These are phyloP conservation scores for Chionodraco myersi DNA, from an alignment of 2,113 vertebrate genomes.

Conservation along the genomic window DNA sequence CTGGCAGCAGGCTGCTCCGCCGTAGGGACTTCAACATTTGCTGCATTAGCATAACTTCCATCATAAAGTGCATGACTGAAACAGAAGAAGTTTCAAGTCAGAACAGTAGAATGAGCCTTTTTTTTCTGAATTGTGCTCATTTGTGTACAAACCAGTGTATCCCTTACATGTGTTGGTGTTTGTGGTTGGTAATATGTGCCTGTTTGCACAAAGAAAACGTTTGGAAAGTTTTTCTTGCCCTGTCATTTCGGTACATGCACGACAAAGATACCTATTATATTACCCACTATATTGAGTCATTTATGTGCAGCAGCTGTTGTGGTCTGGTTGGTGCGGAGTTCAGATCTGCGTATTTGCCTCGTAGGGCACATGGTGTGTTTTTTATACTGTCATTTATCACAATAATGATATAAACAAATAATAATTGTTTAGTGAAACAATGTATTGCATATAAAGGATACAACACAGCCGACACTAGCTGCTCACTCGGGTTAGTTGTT, in stretches of 20 bases:
- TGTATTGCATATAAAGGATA: too few relatives aligned
- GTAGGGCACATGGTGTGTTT: too few relatives aligned
- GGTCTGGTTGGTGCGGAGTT: too few relatives aligned
- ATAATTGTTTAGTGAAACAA: too few relatives aligned
- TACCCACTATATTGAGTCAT: neutral
- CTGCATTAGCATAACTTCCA: slow-evolving; percentile 10
- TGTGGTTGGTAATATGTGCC: neutral
- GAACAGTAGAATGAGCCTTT: neutral
- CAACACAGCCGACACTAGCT: neutral
- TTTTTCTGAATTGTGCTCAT: too few relatives aligned
- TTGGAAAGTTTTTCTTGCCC: neutral
- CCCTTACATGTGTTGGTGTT: neutral
- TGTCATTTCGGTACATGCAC: neutral
- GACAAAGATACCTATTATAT: neutral
- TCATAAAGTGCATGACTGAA: neutral
- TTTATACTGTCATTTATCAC: too few relatives aligned
- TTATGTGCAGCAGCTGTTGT: neutral
- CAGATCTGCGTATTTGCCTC: too few relatives aligned
- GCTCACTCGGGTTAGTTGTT: neutral
- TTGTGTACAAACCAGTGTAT: too few relatives aligned
- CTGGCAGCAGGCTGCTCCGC: slow-evolving; percentile 5
- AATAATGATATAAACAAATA: too few relatives aligned
- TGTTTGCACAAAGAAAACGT: neutral
- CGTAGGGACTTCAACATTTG: slow-evolving; percentile 24
- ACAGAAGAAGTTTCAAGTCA: neutral